Evolutionary conservation across 2,888 invertebrate species (phyloP), one percentile per base, ranked within the genome.

Genomic region (Hydropsyche betteni): DNA sequence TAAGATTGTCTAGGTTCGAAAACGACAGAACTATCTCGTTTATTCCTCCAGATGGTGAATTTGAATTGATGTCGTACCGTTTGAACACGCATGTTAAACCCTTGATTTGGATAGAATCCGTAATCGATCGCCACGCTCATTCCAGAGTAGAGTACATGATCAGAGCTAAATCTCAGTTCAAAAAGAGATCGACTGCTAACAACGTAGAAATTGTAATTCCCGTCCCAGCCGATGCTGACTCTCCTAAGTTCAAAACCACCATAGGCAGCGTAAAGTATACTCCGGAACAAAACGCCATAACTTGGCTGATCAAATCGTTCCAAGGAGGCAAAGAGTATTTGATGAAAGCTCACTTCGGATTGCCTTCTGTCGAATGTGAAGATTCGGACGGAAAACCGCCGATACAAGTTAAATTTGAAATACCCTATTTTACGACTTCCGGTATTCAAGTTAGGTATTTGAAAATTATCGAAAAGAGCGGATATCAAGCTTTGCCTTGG

Each of bases 141-240:
- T 98, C 98, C 75, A 89, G 99, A 79, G 98, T 99, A 8, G 99
- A 99, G 83, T 99, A 97, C 84, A 99, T 99, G 98, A 97, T 99
- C 75, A 99, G 99, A 86, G 99, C 99, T 0, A 97, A 98, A 85
- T 97, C 97, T 44, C 99, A 99, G 85, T 99, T 99, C 85, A 99
- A 99, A 83, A 89, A 98, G 51, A 90, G 98, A 69, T 98, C 98
- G 0, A 99, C 98, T 0, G 99, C 99, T 0, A 99, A 99, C 83
- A 98, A 99, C 87, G 99, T 99, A 61, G 99, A 99, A 86, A 98
- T 99, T 80, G 93, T 97, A 38, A 96, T 98, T 82, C 97, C 97
- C 0, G 97, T 97, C 68, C 97, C 97, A 36, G 94, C 93, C 74
- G 99, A 99, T 88, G 99, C 98, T 0, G 98, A 99, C 84, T 97